phyloP scores from a whole-genome alignment of 2,888 invertebrate genomes.

The Eupithecia tripunctaria region DNA sequence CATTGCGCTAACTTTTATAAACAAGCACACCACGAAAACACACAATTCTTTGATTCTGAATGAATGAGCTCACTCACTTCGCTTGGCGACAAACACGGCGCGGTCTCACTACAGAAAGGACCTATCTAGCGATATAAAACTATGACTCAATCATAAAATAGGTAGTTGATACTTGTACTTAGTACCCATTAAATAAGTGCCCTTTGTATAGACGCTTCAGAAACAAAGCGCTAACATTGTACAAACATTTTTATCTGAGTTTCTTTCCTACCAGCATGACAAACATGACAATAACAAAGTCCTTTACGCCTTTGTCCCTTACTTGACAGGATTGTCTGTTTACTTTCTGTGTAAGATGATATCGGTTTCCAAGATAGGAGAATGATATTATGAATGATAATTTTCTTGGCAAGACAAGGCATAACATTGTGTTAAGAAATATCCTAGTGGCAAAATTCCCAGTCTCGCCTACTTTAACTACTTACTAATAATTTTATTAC shows the following conservation, averaged over 20 bases:
- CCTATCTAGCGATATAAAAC: too few species aligned
- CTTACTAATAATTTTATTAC: slow-evolving; percentile 6
- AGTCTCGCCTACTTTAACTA: neutral
- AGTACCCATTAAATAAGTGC: neutral
- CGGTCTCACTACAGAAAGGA: too few species aligned
- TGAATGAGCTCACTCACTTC: too few species aligned
- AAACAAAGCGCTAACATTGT: slow-evolving; percentile 29
- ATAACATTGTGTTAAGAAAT: neutral
- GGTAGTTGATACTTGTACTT: neutral
- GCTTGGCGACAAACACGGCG: too few species aligned
- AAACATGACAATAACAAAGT: slow-evolving; percentile 29
- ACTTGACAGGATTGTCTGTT: slow-evolving; percentile 16
- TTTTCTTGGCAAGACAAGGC: slow-evolving; percentile 8
- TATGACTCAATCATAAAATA: slow-evolving; percentile 28
- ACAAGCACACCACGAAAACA: too few species aligned
- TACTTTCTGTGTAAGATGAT: slow-evolving; percentile 18
- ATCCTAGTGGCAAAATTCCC: slow-evolving; percentile 14
- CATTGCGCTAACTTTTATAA: too few species aligned
- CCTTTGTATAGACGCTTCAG: slow-evolving; percentile 17
- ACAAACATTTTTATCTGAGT: slow-evolving; percentile 32
- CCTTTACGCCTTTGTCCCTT: slow-evolving; percentile 38
- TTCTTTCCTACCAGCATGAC: slow-evolving; percentile 35
- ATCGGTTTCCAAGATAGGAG: neutral
- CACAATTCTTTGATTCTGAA: too few species aligned
- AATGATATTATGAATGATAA: slow-evolving; percentile 9